These are phyloP conservation scores for Halichoerus grypus DNA, from an alignment of 2,113 vertebrate species.

Conservation along the genomic window DNA sequence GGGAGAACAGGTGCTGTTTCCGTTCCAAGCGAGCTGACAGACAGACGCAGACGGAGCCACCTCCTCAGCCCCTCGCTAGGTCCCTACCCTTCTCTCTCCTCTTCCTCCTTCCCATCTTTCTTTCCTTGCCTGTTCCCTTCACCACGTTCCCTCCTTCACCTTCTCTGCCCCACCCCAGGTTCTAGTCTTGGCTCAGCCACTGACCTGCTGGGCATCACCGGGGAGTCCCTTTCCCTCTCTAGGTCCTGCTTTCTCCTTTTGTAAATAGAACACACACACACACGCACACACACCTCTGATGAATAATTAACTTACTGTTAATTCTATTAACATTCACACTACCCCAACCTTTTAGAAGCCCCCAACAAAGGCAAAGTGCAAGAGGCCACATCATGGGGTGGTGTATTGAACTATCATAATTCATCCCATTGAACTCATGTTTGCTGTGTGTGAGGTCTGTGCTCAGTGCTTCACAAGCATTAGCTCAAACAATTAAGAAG, in stretches of 20 bases:
- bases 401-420: not conserved
- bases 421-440: not conserved
- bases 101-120: not conserved
- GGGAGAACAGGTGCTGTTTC: not conserved
- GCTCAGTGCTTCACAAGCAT: not conserved
- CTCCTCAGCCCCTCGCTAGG: not conserved
- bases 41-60: rapidly evolving
- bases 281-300: not conserved
- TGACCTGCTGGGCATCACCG: no score
- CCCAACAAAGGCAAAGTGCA: not conserved
- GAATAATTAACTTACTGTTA: not conserved
- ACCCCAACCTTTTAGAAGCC: conserved; percentile 3
- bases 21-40: not conserved
- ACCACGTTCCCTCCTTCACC: not conserved
- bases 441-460: not conserved
- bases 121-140: not conserved
- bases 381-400: not conserved
- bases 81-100: not conserved
- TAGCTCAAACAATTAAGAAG: not conserved
- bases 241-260: not conserved
- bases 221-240: not conserved
- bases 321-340: not conserved
- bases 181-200: not conserved
- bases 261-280: not conserved
- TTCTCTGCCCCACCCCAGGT: not conserved